Evolutionary conservation across 2,113 vertebrate genomes (phyloP), one percentile per base, ranked within the genome.

Genomic region (Chaetura pelagica): DNA sequence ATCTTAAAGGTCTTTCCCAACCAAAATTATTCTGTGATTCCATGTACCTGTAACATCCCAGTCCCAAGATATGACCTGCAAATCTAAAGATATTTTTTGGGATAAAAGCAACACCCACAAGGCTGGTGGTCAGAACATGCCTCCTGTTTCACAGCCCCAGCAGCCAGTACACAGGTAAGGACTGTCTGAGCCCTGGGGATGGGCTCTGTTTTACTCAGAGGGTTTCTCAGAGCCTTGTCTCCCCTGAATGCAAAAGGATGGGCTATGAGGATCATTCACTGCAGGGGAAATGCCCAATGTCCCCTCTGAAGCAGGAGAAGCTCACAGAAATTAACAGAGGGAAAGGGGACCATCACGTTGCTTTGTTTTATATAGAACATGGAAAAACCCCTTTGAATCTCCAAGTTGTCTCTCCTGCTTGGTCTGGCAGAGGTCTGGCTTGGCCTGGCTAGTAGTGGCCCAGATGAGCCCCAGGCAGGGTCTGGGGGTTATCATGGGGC

Each of bases 281-380:
- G 0, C 5, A 21, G 30, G 6, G 11, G 4, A 85, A 69, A 66
- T 32, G 24, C 6, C 21, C 58, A 23, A 0, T 42, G 9, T 26
- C 12, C 1, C 0, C 22, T 54, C 5, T 63, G 55, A 63, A 66
- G 34, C 30, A 80, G 24, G 19, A 61, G 20, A 15, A 85, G 8
- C 2, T 64, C 15, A 44, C 24, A 90, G 66, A 49, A n/a, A 27
- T 9, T 16, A 24, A 19, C 2, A 2, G 32, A 77, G 18, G 19
- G 32, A 38, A 35, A 77, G 10, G 4, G 22, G 11, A 23, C 34
- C 4, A 35, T 3, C 4, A 3, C 1, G 0, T 16, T 59, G 7
- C 18, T 54, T 22, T 42, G 18, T 69, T 12, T 68, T 21, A 30
- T 23, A 13, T 0, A 16, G 57, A 35, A 71, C 2, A 16, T 8